Conservation (phyloP, 2,113 vertebrate genomes). For the Myiagra hebetior region DNA sequence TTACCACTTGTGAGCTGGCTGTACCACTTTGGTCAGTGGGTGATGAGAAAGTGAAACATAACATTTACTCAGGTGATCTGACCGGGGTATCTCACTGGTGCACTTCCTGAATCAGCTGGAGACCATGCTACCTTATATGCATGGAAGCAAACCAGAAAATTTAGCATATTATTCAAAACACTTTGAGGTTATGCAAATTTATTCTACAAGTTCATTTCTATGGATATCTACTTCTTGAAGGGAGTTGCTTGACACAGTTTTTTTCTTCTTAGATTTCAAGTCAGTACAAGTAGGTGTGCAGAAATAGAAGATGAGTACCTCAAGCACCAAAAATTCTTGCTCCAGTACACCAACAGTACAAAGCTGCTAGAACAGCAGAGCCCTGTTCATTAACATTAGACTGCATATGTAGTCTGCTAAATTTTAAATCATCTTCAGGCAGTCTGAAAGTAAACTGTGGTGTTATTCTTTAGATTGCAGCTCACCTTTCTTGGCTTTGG, state of each 20-base stretch:
- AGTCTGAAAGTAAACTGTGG: not conserved
- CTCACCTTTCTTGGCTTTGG: not conserved
- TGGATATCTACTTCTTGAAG: not conserved
- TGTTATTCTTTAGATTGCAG: not conserved
- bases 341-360: not conserved
- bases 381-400: not conserved
- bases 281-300: not conserved
- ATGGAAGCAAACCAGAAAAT: not conserved
- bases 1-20: not conserved
- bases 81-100: not conserved
- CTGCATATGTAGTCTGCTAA: not conserved
- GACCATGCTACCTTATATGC: not conserved
- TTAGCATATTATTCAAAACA: not conserved
- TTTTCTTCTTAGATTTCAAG: not conserved
- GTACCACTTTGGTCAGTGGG: not conserved
- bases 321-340: not conserved
- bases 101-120: not conserved
- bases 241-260: not conserved
- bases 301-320: not conserved
- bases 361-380: not conserved
- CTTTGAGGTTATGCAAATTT: not conserved
- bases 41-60: not conserved
- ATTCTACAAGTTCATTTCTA: not conserved
- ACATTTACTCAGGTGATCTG: rapidly evolving
- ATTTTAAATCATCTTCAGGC: not conserved